Evolutionary conservation across 1,140 invertebrate species (phyloP).

Genomic region (Scaptomyza graminum): DNA sequence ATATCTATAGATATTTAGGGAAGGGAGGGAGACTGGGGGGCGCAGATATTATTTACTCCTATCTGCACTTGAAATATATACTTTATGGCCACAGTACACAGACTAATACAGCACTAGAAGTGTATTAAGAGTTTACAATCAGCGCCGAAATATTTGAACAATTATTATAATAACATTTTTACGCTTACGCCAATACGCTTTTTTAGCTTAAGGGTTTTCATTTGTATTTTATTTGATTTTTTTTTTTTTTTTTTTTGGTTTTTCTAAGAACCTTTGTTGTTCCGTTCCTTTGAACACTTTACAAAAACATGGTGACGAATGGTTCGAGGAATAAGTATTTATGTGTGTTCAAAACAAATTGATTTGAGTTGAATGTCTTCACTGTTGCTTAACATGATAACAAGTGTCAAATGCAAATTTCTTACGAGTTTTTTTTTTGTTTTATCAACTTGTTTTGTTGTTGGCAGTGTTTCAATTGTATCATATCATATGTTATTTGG

Average conservation of each 20-base stretch:
- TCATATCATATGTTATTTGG: constrained; percentile 51
- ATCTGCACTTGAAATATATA: constrained; percentile 17
- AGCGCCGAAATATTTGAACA: constrained; percentile 45
- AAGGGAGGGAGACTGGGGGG: constrained; percentile 12
- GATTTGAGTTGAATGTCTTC: neutral
- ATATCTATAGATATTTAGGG: constrained; percentile 10
- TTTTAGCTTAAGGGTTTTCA: constrained; percentile 11
- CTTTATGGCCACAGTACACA: constrained; percentile 12
- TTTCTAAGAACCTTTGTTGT: constrained; percentile 42
- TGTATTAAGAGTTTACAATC: constrained; percentile 18
- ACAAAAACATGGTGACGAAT: constrained; percentile 5
- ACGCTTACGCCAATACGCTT: constrained; percentile 6
- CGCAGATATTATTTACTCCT: constrained; percentile 19
- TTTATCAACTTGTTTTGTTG: constrained; percentile 9
- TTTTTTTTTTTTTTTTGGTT: constrained; percentile 4
- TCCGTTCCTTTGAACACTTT: constrained; percentile 27
- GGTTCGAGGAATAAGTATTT: neutral
- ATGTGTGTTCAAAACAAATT: constrained; percentile 13
- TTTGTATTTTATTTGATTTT: constrained; percentile 5
- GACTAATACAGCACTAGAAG: neutral
- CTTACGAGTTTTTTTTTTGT: constrained; percentile 19
- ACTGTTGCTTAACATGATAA: constrained; percentile 40
- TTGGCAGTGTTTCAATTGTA: constrained; percentile 71
- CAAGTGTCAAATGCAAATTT: constrained; percentile 35
- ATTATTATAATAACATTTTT: constrained; percentile 42